A percentile compares a stretch with the other conserved stretches of the same genome.
These are phyloP conservation scores for Staurois parvus DNA, from an alignment of 2,797 vertebrate species.

Conservation along the genomic window DNA sequence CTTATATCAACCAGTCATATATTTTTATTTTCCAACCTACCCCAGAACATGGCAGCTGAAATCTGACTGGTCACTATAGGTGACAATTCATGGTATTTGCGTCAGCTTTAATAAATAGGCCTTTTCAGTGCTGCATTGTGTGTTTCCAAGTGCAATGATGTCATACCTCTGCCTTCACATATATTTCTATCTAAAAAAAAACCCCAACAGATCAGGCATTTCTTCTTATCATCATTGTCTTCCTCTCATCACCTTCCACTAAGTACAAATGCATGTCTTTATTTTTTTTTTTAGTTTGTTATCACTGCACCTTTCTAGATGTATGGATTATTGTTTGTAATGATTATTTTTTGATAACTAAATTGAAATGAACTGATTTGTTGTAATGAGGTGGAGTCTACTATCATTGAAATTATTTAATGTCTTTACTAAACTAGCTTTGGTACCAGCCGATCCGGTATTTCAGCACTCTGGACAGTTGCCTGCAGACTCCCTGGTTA, in stretches of 20 bases:
- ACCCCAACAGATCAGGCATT: neutral
- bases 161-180: neutral
- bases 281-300: neutral
- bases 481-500: conserved; percentile 61
- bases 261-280: conserved; percentile 20
- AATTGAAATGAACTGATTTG: conserved; percentile 46
- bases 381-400: conserved; percentile 43
- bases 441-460: conserved; percentile 60
- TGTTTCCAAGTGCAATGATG: neutral
- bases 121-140: neutral
- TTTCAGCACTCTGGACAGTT: conserved; percentile 63
- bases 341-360: conserved; percentile 10
- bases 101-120: neutral
- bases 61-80: neutral
- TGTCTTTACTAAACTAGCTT: conserved; percentile 63
- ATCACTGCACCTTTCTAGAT: conserved; percentile 17
- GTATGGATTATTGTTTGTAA: conserved; percentile 33
- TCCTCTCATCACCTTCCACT: conserved; percentile 21
- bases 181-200: neutral
- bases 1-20: no score
- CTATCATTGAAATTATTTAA: conserved; percentile 57
- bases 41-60: neutral
- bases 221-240: conserved; percentile 9
- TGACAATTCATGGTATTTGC: neutral
- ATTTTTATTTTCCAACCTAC: no score